Percentiles rank a stretch among this genome's conserved stretches.
Evolutionary conservation across 2,113 vertebrate genomes (phyloP).

Genomic region (Scortum barcoo): DNA sequence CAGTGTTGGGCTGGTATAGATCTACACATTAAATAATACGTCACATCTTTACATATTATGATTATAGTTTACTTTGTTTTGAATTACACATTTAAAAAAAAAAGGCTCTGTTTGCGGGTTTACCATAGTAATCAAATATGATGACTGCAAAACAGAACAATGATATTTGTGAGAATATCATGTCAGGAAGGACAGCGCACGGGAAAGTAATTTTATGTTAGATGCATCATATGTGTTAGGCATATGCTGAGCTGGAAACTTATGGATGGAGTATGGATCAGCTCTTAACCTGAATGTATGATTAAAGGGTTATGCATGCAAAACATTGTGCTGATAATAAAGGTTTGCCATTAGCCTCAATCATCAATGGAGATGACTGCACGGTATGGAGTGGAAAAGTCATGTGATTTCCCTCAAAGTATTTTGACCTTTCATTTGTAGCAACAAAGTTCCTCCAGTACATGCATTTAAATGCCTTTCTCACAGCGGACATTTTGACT

Average conservation of each 20-base stretch:
- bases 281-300: constrained; percentile 34
- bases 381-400: constrained; percentile 31
- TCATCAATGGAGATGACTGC: constrained; percentile 50
- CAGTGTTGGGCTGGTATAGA: background rate
- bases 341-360: constrained; percentile 24
- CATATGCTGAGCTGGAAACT: constrained; percentile 19
- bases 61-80: background rate
- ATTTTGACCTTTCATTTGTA: constrained; percentile 50
- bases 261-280: constrained; percentile 2
- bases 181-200: constrained; percentile 28
- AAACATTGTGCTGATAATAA: constrained; percentile 28
- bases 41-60: background rate
- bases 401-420: constrained; percentile 31
- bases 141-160: constrained; percentile 30
- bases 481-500: background rate
- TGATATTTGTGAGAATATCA: constrained; percentile 24
- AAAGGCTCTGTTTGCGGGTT: constrained; percentile 2
- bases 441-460: constrained; percentile 4
- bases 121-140: constrained; percentile 5
- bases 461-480: background rate
- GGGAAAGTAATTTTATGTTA: constrained; percentile 45
- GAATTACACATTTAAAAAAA: constrained; percentile 13
- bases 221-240: constrained; percentile 19
- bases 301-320: constrained; percentile 64
- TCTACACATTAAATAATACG: constrained; percentile 12